Evolutionary conservation across 2,888 invertebrate species (phyloP), one percentile per base, ranked within the genome.

Genomic region (Chrysomela aeneicollis): DNA sequence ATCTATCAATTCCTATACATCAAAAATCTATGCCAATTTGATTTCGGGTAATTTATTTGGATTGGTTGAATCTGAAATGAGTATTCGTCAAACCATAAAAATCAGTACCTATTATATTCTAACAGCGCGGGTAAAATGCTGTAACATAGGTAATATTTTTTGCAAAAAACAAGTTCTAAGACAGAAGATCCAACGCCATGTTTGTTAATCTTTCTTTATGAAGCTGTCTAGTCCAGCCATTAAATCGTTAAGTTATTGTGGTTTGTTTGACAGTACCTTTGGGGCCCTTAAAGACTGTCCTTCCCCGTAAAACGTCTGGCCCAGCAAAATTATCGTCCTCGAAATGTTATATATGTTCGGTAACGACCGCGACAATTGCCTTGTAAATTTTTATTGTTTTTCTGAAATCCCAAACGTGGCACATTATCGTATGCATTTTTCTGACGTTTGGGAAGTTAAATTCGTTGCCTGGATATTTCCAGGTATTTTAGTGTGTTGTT

Each of bases 241-340:
- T 79, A 79, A 78, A 76, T 71, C 67, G 66, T 67, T 77, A 76
- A 81, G 76, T 80, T 80, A 81, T 81, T 79, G 79, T 77, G 79
- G 78, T 77, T 76, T 76, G 78, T 79, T 77, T 78, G 79, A 80
- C 79, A 79, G 76, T 74, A 77, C 76, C 77, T 76, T 73, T 71
- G 42, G 75, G 75, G 75, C 76, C 78, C 77, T 77, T 76, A 70
- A 74, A 73, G 73, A 68, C 68, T 74, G 71, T 75, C 72, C 72
- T 76, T 74, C 73, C 61, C 58, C 70, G 69, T 70, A 69, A 70
- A 70, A 69, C 63, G 72, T 72, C 70, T 71, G 64, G 19, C 47
- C 47, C 54, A 58, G 71, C 73, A 76, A 72, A 78, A 73, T 79
- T 78, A 78, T 78, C 73, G 73, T 76, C 74, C 73, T 71, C 71